These are phyloP conservation scores for Copidosoma floridanum DNA, from an alignment of 1,140 invertebrate genomes.

Conservation along the genomic window DNA sequence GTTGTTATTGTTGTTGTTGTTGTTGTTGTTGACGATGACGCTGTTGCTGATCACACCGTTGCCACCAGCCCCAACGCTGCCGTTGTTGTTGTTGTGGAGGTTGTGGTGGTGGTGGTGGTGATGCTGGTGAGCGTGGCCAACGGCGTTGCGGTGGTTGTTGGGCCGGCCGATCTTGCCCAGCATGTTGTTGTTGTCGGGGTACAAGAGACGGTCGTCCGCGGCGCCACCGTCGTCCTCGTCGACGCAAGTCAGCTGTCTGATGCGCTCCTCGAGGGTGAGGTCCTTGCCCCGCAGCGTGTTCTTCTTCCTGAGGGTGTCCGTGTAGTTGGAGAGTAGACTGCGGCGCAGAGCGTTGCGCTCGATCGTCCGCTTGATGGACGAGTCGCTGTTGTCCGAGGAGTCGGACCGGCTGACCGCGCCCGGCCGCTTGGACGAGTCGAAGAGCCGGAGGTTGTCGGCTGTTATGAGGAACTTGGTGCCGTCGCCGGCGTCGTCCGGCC, in stretches of 20 bases:
- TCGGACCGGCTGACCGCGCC: conserved; percentile 47
- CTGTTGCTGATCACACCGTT: conserved; percentile 23
- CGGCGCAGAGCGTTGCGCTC: conserved; percentile 71
- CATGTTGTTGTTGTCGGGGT: background rate
- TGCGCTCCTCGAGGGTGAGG: conserved; percentile 72
- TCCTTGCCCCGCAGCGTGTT: conserved; percentile 53
- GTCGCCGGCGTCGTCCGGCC: conserved; percentile 41
- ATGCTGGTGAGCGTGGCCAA: background rate
- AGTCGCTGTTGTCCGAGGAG: conserved; percentile 56
- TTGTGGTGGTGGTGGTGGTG: too few species aligned
- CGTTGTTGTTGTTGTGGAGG: background rate
- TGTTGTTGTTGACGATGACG: background rate
- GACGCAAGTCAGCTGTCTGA: conserved; percentile 77
- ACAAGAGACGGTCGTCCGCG: conserved; percentile 16
- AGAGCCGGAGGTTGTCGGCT: conserved; percentile 63
- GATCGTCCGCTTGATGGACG: conserved; percentile 64
- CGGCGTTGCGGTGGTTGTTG: background rate
- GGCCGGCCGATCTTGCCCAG: conserved; percentile 23
- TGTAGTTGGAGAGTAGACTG: conserved; percentile 67
- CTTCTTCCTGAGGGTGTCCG: conserved; percentile 45
- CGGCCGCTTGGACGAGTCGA: conserved; percentile 64
- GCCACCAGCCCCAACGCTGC: conserved; percentile 17
- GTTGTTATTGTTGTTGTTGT: background rate
- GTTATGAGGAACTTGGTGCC: conserved; percentile 61
- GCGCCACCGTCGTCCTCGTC: conserved; percentile 65